These are phyloP conservation scores for Lontra canadensis DNA, from an alignment of 2,113 vertebrate species.

Conservation along the genomic window DNA sequence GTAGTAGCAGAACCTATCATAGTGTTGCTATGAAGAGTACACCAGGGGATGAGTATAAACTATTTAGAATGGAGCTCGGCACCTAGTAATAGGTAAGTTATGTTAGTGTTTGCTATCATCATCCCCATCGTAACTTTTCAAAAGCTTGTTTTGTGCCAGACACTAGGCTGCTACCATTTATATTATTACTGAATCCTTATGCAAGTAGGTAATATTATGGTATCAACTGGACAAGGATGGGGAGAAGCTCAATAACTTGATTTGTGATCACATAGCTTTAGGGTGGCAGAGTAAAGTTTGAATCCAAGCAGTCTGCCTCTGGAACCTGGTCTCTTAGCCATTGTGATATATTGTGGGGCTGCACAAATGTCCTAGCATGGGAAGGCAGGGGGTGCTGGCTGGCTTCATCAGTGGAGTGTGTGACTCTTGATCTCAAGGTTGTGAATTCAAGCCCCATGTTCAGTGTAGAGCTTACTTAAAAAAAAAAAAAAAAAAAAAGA, in stretches of 20 bases:
- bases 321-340: background rate
- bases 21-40: background rate
- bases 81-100: background rate
- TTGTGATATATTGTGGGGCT: background rate
- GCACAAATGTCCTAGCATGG: accelerated
- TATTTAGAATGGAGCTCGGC: background rate
- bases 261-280: background rate
- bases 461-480: background rate
- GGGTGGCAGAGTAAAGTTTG: background rate
- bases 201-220: background rate
- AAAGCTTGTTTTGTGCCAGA: background rate
- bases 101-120: background rate
- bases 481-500: background rate
- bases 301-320: background rate
- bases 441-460: background rate
- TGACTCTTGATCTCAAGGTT: background rate
- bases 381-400: background rate
- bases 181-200: background rate
- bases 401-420: background rate
- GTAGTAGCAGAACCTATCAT: background rate
- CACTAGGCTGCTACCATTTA: background rate
- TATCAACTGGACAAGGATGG: background rate
- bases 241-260: background rate
- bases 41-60: background rate
- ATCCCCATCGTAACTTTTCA: background rate